phyloP scores from a whole-genome alignment of 2,113 vertebrate species.

The Onychostoma macrolepis region DNA sequence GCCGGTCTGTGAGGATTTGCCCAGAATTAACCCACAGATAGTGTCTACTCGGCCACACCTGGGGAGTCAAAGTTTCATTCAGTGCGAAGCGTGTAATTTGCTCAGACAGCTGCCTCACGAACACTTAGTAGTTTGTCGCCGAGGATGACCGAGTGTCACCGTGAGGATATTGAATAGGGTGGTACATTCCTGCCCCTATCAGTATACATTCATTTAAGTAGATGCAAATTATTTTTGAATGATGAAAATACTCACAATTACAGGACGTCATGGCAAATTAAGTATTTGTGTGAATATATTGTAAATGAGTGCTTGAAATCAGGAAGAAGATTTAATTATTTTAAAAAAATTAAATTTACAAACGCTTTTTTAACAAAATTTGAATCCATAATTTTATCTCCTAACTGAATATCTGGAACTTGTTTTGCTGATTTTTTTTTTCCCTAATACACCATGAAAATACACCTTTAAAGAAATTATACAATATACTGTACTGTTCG shows the following conservation, averaged over 20 bases:
- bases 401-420: neutral
- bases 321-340: neutral
- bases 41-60: conserved; percentile 72
- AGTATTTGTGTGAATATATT: neutral
- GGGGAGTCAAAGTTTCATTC: conserved; percentile 72
- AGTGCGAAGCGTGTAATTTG: conserved; percentile 76
- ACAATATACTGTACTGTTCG: neutral
- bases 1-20: conserved; percentile 33
- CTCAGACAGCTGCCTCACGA: conserved; percentile 76
- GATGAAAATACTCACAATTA: conserved; percentile 25
- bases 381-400: neutral
- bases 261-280: conserved; percentile 4
- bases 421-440: neutral
- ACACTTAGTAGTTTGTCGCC: conserved; percentile 76
- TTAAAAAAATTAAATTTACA: neutral
- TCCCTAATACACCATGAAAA: neutral
- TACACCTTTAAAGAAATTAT: neutral
- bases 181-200: conserved; percentile 38
- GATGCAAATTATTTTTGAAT: conserved; percentile 33
- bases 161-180: conserved; percentile 57
- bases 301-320: neutral
- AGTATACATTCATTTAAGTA: conserved; percentile 43
- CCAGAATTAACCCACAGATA: conserved; percentile 61
- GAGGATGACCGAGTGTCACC: conserved; percentile 69
- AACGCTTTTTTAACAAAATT: neutral